phyloP scores from a whole-genome alignment of 2,797 vertebrate genomes.

The Xenentodon cancila region DNA sequence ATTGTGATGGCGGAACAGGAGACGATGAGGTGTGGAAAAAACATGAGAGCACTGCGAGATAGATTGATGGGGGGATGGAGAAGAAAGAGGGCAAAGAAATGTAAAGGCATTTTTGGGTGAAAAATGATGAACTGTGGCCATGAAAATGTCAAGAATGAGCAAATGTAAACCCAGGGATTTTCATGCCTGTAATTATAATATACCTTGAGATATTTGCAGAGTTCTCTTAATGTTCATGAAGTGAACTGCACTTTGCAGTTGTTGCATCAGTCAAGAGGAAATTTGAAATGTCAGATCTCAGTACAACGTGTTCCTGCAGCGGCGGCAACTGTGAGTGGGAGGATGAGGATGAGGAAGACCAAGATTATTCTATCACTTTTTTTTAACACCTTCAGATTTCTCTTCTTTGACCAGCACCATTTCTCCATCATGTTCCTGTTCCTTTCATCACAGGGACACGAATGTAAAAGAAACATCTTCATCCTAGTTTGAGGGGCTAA shows the following conservation, averaged over 20 bases:
- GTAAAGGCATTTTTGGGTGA: slow-evolving; percentile 13
- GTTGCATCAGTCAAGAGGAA: slow-evolving; percentile 43
- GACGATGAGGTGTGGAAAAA: slow-evolving; percentile 41
- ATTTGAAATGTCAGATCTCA: slow-evolving; percentile 61
- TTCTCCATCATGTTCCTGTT: slow-evolving; percentile 39
- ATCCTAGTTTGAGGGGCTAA: slow-evolving; percentile 51
- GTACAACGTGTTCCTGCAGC: slow-evolving; percentile 61
- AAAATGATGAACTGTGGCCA: slow-evolving; percentile 29
- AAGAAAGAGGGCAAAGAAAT: slow-evolving; percentile 23
- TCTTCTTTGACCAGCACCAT: slow-evolving; percentile 39
- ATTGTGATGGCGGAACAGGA: slow-evolving; percentile 38
- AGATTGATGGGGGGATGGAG: slow-evolving; percentile 47
- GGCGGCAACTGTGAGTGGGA: slow-evolving; percentile 68
- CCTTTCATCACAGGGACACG: slow-evolving; percentile 12
- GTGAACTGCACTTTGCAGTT: slow-evolving; percentile 26
- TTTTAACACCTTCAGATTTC: slow-evolving; percentile 58
- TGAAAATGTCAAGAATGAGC: slow-evolving; percentile 1
- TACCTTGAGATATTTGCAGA: slow-evolving; percentile 13
- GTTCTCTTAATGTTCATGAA: slow-evolving; percentile 26
- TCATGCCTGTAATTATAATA: slow-evolving; percentile 15
- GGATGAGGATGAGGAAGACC: slow-evolving; percentile 59
- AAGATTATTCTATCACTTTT: slow-evolving; percentile 64
- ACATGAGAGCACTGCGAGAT: slow-evolving; percentile 15
- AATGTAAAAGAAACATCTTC: slow-evolving; percentile 18
- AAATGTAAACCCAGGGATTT: slow-evolving; percentile 9